Evolutionary conservation across 1,140 invertebrate genomes (phyloP), one percentile per base, ranked within the genome.

Genomic region (Drosophila lowei): DNA sequence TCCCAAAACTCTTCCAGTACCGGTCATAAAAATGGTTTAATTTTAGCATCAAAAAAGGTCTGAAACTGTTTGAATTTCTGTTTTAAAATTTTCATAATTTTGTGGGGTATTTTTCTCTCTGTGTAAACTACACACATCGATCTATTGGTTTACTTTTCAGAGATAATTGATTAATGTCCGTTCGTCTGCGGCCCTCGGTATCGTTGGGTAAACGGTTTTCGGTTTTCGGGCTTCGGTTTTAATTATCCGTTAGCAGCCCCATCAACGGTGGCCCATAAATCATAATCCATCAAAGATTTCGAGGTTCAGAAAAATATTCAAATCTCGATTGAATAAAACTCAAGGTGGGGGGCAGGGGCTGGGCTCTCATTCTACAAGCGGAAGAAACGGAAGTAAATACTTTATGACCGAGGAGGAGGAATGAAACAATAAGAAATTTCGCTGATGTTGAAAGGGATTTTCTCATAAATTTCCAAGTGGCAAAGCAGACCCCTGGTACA

Each of bases 261-360:
- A 84, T 79, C 80, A 75, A 55, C 80, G 58, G 53, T 25, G 60
- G 46, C 67, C 84, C 80, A 88, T 88, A 88, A 88, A 88, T 88
- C 83, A 88, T 88, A 88, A 88, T 88, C 83, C 83, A 88, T 88
- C 83, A 88, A 89, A 88, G 84, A 89, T 89, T 88, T 88, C 23
- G 3, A 46, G 58, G 60, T 57, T 55, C 57, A 59, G 72, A 72
- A 48, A 47, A 57, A 72, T 72, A 77, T 66, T 71, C 72, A 73
- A 85, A 72, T 76, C 72, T 77, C 86, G 74, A 88, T 86, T 75
- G 73, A 65, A 56, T 72, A 61, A 56, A 67, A 47, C 53, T 28
- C 56, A 15, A 25, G 21, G 30, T 23, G 15, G 11, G 9, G 15
- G 25, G 2, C 16, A 5, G 7, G 7, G 28, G 7, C 49, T 38